phyloP scores from a whole-genome alignment of 2,113 vertebrate species.

The Asarcornis scutulata region DNA sequence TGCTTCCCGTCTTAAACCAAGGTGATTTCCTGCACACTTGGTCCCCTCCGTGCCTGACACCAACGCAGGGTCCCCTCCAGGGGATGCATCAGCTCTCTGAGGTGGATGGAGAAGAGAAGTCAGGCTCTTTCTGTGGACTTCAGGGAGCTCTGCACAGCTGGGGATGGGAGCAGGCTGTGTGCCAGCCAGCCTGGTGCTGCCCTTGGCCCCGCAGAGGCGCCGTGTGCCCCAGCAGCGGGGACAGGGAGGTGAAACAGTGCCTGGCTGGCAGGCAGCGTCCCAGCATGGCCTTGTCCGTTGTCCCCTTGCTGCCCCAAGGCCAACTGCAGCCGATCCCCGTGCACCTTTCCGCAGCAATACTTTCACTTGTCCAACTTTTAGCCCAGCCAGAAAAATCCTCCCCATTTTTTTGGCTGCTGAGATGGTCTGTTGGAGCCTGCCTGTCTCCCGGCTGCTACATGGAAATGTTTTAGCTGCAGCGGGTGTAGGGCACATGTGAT shows the following conservation, averaged over 20 bases:
- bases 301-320: neutral
- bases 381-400: neutral
- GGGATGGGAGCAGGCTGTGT: too few species aligned
- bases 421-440: neutral
- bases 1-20: neutral
- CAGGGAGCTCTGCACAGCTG: too few species aligned
- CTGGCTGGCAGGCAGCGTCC: neutral
- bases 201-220: too few species aligned
- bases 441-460: neutral
- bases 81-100: neutral
- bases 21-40: neutral
- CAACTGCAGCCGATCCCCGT: rapidly evolving
- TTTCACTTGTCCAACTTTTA: neutral
- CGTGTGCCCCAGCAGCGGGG: neutral
- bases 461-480: neutral
- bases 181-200: too few species aligned
- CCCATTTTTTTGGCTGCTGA: neutral
- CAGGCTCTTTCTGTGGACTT: too few species aligned
- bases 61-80: neutral
- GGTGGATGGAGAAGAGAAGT: too few species aligned
- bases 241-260: neutral
- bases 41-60: neutral
- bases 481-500: rapidly evolving
- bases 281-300: neutral
- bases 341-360: neutral